Evolutionary conservation across 2,888 invertebrate genomes (phyloP), one percentile per base, ranked within the genome.

Genomic region (Fissipunctia ypsillon): DNA sequence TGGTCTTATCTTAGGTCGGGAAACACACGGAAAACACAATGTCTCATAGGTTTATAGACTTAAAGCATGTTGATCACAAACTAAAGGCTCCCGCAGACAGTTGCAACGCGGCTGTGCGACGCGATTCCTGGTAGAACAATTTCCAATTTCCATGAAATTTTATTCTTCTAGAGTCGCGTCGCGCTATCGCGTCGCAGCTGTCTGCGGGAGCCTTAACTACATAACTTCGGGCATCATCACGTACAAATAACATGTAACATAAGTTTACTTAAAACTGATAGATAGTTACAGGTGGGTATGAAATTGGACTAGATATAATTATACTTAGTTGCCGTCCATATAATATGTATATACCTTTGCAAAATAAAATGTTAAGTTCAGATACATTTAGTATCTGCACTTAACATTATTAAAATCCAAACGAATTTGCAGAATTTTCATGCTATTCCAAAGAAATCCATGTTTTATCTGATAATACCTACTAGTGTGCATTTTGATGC

Each of bases 11-110:
- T 45, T 4, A n/a, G 38, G 38, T 45, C 19, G 38, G 54, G n/a
- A 14, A 61, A 63, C 9, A 25, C 59, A 14, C 0, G 59, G 59
- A 52, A 70, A 71, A 43, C 25, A 73, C 54, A 3, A 54, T 73
- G 12, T 31, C 3, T 48, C 61, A 41, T 56, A 7, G 14, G 10
- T 10, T n/a, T 25, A 19, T 28, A 35, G 3, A 70, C 1, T n/a
- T 61, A 10, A 16, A 16, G 10, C 22, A 38, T 61, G 28, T 52
- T 41, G 9, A 31, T 69, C n/a, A 64, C 28, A 31, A 64, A 52
- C 4, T 22, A 22, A 4, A n/a, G n/a, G n/a, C n/a, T n/a, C n/a
- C n/a, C n/a, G n/a, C n/a, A n/a, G n/a, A n/a, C n/a, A n/a, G n/a
- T n/a, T n/a, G n/a, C n/a, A n/a, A n/a, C n/a, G n/a, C n/a, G n/a